phyloP scores from a whole-genome alignment of 92 coral and sea anemone species.

The Hydrozoanthus gracilis region DNA sequence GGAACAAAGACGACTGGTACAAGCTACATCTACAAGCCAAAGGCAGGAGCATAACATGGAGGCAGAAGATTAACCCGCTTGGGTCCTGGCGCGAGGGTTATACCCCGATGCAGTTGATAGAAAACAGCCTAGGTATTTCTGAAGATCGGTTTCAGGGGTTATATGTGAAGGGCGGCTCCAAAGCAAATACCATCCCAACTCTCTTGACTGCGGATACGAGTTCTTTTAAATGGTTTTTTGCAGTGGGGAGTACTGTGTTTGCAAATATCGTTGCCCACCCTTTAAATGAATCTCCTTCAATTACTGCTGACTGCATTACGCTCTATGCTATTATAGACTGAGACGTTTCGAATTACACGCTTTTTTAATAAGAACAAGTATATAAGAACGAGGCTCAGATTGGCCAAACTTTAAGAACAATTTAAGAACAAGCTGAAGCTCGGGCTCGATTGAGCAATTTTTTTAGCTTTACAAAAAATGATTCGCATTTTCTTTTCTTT shows the following conservation, averaged over 20 bases:
- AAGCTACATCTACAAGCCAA: background rate
- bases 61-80: slow-evolving; percentile 17
- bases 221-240: background rate
- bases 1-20: slow-evolving; percentile 24
- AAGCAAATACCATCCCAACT: background rate
- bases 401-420: too few relatives aligned
- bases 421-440: too few relatives aligned
- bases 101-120: background rate
- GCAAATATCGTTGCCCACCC: background rate
- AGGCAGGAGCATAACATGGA: background rate
- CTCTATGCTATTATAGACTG: too few relatives aligned
- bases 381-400: too few relatives aligned
- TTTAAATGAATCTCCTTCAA: background rate
- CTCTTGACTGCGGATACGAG: background rate
- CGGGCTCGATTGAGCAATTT: too few relatives aligned
- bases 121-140: slow-evolving; percentile 13
- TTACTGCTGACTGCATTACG: background rate
- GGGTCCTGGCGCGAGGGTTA: slow-evolving; percentile 27
- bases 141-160: slow-evolving; percentile 20
- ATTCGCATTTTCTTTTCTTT: too few relatives aligned
- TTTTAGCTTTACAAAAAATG: too few relatives aligned
- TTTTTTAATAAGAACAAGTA: too few relatives aligned
- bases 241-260: background rate
- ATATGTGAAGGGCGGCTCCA: background rate
- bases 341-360: too few relatives aligned